A percentile compares a stretch with the other conserved stretches of the same genome.
These are phyloP conservation scores for Eupelmus urozonus DNA, from an alignment of 2,888 invertebrate species.

Conservation along the genomic window DNA sequence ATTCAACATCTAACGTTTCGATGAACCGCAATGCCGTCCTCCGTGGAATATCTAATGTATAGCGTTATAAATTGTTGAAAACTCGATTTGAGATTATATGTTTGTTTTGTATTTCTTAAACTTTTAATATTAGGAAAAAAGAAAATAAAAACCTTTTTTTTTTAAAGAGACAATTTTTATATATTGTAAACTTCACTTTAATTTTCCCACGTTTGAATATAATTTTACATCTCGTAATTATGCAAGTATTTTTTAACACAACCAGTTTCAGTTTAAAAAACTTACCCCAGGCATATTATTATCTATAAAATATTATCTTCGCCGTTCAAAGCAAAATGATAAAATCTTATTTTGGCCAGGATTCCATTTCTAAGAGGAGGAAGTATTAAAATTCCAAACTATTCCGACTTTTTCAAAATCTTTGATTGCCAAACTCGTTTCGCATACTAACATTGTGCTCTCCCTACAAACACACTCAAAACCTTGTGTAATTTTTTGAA, in stretches of 20 bases:
- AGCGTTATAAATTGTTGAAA: conserved; percentile 34
- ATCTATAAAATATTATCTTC: too few relatives aligned
- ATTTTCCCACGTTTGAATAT: too few relatives aligned
- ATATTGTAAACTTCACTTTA: neutral
- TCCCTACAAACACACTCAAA: too few relatives aligned
- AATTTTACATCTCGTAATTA: too few relatives aligned
- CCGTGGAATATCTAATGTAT: conserved; percentile 35
- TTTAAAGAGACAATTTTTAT: neutral
- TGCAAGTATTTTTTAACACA: too few relatives aligned
- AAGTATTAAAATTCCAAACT: neutral
- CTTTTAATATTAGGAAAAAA: neutral
- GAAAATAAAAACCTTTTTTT: too few relatives aligned
- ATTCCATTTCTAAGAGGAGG: neutral
- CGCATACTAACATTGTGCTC: too few relatives aligned
- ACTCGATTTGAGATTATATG: conserved; percentile 5
- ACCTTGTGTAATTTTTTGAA: neutral
- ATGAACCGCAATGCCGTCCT: conserved; percentile 33
- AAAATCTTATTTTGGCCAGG: neutral
- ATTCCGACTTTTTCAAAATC: neutral
- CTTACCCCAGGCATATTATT: too few relatives aligned
- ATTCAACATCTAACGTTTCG: conserved; percentile 47
- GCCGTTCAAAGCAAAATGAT: neutral
- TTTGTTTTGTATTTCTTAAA: neutral
- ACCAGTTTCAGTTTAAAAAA: too few relatives aligned
- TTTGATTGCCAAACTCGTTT: neutral